A percentile compares a stretch with the other conserved stretches of the same genome.
These are phyloP conservation scores for Charina bottae DNA, from an alignment of 2,113 vertebrate genomes.

Conservation along the genomic window DNA sequence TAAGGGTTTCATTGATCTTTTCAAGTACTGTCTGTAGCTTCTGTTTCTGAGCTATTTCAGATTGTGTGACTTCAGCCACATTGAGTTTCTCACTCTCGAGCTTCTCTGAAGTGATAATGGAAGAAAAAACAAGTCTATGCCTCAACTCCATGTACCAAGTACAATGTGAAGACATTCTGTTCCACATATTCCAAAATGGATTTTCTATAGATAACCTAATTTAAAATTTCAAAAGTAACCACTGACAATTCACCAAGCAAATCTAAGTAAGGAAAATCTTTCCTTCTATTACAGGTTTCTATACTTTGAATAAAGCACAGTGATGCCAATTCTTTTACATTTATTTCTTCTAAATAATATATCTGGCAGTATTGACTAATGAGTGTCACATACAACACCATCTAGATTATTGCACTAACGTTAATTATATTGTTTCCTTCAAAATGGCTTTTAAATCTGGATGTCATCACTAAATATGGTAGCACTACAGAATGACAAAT, in stretches of 20 bases:
- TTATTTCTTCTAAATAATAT: slow-evolving; percentile 15
- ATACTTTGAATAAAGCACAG: neutral
- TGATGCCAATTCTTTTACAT: neutral
- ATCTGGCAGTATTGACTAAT: neutral
- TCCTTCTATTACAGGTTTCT: neutral
- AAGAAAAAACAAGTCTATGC: slow-evolving; percentile 41
- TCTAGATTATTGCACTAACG: neutral
- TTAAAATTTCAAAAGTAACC: slow-evolving; percentile 9
- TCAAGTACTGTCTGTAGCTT: slow-evolving; percentile 90
- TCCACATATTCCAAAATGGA: neutral
- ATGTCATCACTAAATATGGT: neutral
- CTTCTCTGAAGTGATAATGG: slow-evolving; percentile 75
- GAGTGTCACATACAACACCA: neutral
- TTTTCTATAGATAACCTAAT: slow-evolving; percentile 7
- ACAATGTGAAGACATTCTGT: slow-evolving; percentile 26
- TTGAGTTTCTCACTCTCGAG: slow-evolving; percentile 88
- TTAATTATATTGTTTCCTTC: neutral
- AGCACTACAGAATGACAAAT: neutral
- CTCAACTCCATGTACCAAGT: slow-evolving; percentile 11
- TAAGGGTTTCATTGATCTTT: slow-evolving; percentile 90
- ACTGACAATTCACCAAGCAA: neutral
- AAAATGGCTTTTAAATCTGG: neutral
- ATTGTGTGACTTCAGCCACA: slow-evolving; percentile 89
- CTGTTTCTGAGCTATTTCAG: slow-evolving; percentile 90
- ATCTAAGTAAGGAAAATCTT: neutral